Conservation (phyloP, 1,140 invertebrate genomes). For the Pseudomyrmex dendroicus region DNA sequence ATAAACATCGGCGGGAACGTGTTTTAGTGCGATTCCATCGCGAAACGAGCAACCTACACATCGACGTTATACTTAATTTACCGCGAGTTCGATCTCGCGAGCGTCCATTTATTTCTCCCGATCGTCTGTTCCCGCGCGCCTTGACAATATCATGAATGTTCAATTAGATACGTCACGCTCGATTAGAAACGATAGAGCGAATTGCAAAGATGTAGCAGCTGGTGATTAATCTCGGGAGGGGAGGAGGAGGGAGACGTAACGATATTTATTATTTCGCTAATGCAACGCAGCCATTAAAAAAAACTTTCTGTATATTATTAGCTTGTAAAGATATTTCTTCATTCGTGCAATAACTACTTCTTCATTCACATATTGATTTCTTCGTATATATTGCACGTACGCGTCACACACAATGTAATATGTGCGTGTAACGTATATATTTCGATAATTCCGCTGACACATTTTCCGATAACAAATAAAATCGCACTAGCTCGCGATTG, state of each 20-base stretch:
- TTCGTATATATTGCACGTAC: background rate
- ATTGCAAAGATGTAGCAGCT: conserved; percentile 49
- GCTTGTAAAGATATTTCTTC: background rate
- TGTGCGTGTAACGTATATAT: too few relatives aligned
- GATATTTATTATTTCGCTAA: conserved; percentile 36
- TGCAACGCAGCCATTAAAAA: conserved; percentile 28
- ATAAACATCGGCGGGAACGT: conserved; percentile 41
- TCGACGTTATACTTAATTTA: conserved; percentile 55
- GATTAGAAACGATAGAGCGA: conserved; percentile 67
- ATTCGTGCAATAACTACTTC: too few relatives aligned
- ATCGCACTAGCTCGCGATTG: background rate
- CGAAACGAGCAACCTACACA: conserved; percentile 27
- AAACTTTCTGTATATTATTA: conserved; percentile 26
- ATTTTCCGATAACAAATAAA: too few relatives aligned
- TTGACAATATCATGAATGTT: conserved; percentile 64
- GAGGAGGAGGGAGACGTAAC: background rate
- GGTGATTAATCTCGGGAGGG: conserved; percentile 20
- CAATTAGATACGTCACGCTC: conserved; percentile 72
- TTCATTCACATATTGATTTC: background rate
- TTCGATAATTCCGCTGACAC: too few relatives aligned
- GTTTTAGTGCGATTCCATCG: conserved; percentile 55
- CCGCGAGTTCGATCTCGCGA: conserved; percentile 56
- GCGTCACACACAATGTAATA: background rate
- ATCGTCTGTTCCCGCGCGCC: conserved; percentile 1
- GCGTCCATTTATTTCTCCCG: conserved; percentile 64